phyloP scores from a whole-genome alignment of 1,140 invertebrate genomes.

The Drosophila cardini region DNA sequence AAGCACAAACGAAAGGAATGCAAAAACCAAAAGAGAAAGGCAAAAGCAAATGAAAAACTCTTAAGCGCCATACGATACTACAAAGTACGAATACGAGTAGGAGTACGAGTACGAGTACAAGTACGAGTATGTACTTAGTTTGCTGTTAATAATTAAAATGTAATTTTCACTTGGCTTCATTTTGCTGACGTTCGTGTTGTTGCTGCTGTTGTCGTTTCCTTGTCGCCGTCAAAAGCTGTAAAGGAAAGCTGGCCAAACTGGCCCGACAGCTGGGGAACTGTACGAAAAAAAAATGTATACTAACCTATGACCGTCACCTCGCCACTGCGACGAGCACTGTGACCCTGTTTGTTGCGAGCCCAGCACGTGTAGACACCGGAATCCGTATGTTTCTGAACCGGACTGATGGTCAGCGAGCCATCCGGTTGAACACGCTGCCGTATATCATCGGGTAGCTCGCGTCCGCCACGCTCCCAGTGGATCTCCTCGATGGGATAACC shows the following conservation, averaged over 20 bases:
- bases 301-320: conserved; percentile 91
- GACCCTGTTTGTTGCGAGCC: conserved; percentile 90
- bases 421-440: conserved; percentile 91
- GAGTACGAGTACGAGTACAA: not conserved
- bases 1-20: conserved; percentile 49
- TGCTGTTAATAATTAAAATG: conserved; percentile 82
- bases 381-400: conserved; percentile 91
- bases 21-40: conserved; percentile 41
- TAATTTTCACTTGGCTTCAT: conserved; percentile 76
- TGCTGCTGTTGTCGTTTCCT: conserved; percentile 23
- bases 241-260: conserved; percentile 57
- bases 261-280: conserved; percentile 23
- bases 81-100: conserved; percentile 13
- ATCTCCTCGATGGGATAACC: conserved; percentile 93
- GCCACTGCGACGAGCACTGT: conserved; percentile 89
- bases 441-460: conserved; percentile 91
- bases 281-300: conserved; percentile 57
- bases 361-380: conserved; percentile 92
- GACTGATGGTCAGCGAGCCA: conserved; percentile 90
- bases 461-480: conserved; percentile 91
- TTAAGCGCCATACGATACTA: conserved; percentile 65
- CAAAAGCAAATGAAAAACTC: conserved; percentile 50
- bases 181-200: conserved; percentile 22
- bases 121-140: conserved; percentile 66
- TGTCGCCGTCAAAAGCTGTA: conserved; percentile 49